Conservation (phyloP, 1,140 invertebrate species). For the Drosophila sproati region DNA sequence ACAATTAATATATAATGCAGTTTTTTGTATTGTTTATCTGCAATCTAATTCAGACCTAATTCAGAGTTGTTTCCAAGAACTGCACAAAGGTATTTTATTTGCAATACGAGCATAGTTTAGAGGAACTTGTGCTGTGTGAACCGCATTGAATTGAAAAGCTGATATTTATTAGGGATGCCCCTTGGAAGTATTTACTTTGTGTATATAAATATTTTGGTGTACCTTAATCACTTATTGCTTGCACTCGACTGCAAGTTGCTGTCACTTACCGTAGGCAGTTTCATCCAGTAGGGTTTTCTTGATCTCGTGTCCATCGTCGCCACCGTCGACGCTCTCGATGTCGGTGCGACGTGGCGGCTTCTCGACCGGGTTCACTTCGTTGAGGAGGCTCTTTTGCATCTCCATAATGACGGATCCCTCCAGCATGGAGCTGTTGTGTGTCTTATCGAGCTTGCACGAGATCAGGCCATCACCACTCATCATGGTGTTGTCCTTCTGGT, state of each 20-base stretch:
- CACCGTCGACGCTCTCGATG: conserved; percentile 88
- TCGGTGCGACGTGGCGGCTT: conserved; percentile 91
- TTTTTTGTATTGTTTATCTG: no score
- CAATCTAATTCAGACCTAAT: no score
- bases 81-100: no score
- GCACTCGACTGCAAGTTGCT: neutral
- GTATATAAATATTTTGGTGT: neutral
- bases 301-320: conserved; percentile 91
- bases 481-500: conserved; percentile 85
- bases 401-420: conserved; percentile 88
- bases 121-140: no score
- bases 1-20: no score
- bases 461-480: conserved; percentile 80
- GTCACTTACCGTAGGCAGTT: conserved; percentile 89
- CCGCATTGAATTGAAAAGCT: no score
- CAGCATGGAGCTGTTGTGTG: conserved; percentile 87
- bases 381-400: conserved; percentile 92
- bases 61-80: no score
- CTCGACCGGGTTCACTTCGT: conserved; percentile 92
- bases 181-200: neutral
- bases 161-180: no score
- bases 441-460: conserved; percentile 86
- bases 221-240: neutral
- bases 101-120: no score
- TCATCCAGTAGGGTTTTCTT: conserved; percentile 91